phyloP scores from a whole-genome alignment of 2,888 invertebrate genomes.

The Leucania comma region DNA sequence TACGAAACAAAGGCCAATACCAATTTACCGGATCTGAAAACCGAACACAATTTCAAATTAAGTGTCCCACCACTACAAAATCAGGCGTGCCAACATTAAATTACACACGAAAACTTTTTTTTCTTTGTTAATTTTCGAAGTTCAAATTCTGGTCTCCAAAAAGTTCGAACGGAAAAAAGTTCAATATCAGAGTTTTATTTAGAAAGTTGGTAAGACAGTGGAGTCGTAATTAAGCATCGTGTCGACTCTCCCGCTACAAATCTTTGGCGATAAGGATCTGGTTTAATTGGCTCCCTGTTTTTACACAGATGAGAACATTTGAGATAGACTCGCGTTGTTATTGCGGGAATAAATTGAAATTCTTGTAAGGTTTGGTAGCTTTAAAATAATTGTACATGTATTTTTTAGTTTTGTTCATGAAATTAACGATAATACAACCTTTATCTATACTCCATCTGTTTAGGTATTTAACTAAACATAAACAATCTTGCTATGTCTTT shows the following conservation, averaged over 20 bases:
- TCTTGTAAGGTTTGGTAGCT: neutral
- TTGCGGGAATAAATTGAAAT: conserved; percentile 29
- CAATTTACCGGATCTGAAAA: conserved; percentile 14
- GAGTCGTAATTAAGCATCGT: conserved; percentile 57
- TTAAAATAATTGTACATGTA: neutral
- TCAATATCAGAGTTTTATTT: conserved; percentile 58
- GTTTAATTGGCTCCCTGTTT: conserved; percentile 69
- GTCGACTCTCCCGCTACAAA: conserved; percentile 62
- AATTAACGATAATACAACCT: too few species aligned
- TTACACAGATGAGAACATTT: conserved; percentile 61
- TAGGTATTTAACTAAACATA: too few species aligned
- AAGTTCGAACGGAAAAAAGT: conserved; percentile 42
- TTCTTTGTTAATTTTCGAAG: conserved; percentile 3
- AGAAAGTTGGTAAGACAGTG: conserved; percentile 50
- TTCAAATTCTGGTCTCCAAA: conserved; percentile 26
- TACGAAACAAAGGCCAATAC: conserved; percentile 23
- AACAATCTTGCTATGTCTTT: too few species aligned
- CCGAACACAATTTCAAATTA: conserved; percentile 23
- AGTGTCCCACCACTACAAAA: conserved; percentile 2
- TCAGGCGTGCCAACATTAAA: conserved; percentile 37
- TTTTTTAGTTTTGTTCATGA: neutral
- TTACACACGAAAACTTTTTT: conserved; percentile 19
- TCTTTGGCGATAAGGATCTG: conserved; percentile 63
- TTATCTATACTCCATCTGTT: too few species aligned
- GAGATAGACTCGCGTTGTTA: conserved; percentile 34